Evolutionary conservation across 2,888 invertebrate genomes (phyloP).

Genomic region (Drosophila picticornis): DNA sequence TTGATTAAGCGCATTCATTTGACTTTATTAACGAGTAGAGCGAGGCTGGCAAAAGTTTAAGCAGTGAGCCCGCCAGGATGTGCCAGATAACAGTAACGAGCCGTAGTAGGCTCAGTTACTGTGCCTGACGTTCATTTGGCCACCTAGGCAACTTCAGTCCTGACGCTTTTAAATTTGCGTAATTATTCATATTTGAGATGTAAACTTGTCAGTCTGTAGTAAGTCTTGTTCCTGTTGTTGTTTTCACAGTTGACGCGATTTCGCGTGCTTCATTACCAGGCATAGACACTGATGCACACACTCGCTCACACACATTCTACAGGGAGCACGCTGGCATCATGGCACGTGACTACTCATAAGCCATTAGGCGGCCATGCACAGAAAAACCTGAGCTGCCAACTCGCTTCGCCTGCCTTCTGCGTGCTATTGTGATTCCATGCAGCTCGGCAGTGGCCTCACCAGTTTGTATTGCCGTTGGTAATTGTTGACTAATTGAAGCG

Average conservation of each 20-base stretch:
- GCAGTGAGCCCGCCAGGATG: constrained; percentile 23
- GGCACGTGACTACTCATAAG: constrained; percentile 80
- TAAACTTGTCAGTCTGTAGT: constrained; percentile 44
- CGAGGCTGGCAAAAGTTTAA: constrained; percentile 51
- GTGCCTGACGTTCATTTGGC: constrained; percentile 33
- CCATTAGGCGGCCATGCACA: constrained; percentile 62
- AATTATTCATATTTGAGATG: constrained; percentile 71
- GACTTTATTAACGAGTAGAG: constrained; percentile 71
- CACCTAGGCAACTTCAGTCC: constrained; percentile 33
- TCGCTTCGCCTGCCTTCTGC: constrained; percentile 1
- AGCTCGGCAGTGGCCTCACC: constrained; percentile 34
- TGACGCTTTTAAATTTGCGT: constrained; percentile 58
- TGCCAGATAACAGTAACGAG: constrained; percentile 26
- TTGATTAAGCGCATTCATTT: constrained; percentile 81
- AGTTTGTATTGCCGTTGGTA: constrained; percentile 70
- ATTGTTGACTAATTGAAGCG: constrained; percentile 77
- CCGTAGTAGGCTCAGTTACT: constrained; percentile 25
- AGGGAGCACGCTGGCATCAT: constrained; percentile 46
- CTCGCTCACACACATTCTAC: constrained; percentile 2
- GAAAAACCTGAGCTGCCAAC: constrained; percentile 46
- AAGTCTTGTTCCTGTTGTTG: constrained; percentile 17
- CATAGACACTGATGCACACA: constrained; percentile 19
- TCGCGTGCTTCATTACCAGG: constrained; percentile 54
- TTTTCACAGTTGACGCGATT: constrained; percentile 29
- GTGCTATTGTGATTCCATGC: constrained; percentile 43